Base-by-base conservation (phyloP, 1,140 invertebrate genomes). In the Maniola jurtina region DNA sequence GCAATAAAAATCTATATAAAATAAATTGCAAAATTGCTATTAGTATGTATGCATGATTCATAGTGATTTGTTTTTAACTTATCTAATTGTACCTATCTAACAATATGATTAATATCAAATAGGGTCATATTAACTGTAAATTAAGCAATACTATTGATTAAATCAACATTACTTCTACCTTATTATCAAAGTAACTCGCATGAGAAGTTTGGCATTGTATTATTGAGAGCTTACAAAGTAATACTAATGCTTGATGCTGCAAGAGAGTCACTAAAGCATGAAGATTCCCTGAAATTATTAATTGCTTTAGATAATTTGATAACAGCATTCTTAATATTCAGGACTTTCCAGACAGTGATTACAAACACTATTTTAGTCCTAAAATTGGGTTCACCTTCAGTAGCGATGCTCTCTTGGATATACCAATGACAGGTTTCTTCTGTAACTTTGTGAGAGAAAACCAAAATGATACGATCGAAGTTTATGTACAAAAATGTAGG, bases 331-430 rank as follows among this genome's bases (percentile, higher is more conserved):
- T 88, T 82, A 80, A 83, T 77, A 80, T 79, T 77, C 81, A 91
- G 84, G 82, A 80, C 16, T 72, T 80, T 81, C 71, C 88, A 75
- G 70, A 89, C 59, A 78, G 74, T 71, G 71, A 87, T 60, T 81
- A 80, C 71, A 60, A 79, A 42, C 84, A 80, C n/a, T 94, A 92
- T 71, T 76, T 64, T 73, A 89, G 93, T 89, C 92, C 93, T 15
- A 93, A 92, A 84, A 73, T 92, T 73, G 94, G 94, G 74, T 94
- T 93, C 79, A 89, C 81, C 55, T 75, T 94, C 73, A 80, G 81
- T 79, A 89, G 89, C 58, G 72, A 91, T 52, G 77, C 79, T 60
- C 59, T 93, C 6, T 83, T 72, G 71, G 79, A 82, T 79, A 52
- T 66, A 58, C 75, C 56, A 81, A 92, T 77, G 82, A 80, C 74